These are phyloP conservation scores for Serinus canaria DNA, from an alignment of 2,113 vertebrate species.

Conservation along the genomic window DNA sequence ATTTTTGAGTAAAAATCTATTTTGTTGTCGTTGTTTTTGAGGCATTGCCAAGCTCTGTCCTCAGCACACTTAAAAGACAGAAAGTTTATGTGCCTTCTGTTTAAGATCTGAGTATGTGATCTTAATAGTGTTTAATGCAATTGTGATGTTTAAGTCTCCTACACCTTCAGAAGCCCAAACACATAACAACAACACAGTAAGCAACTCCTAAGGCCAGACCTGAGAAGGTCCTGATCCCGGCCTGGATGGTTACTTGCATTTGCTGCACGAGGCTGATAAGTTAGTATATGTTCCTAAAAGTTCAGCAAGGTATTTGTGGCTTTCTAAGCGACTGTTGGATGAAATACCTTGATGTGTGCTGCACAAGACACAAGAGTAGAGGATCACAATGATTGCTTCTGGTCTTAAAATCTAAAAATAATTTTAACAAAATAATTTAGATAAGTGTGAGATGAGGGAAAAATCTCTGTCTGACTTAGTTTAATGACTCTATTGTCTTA, in stretches of 20 bases:
- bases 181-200: neutral
- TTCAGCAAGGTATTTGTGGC: neutral
- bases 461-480: neutral
- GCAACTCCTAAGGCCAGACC: neutral
- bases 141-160: neutral
- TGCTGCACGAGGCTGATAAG: neutral
- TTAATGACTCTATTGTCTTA: neutral
- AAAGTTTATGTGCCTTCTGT: neutral
- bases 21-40: neutral
- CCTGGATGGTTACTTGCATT: neutral
- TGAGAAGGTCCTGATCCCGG: neutral
- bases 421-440: neutral
- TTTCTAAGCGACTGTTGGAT: neutral
- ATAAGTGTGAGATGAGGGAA: neutral
- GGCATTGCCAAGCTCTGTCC: neutral
- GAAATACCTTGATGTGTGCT: neutral
- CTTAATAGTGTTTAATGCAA: neutral
- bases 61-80: neutral
- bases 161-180: neutral
- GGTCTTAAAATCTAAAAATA: neutral
- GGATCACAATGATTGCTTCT: neutral
- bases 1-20: neutral
- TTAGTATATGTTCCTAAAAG: neutral
- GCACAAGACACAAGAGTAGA: neutral
- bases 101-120: no score